Conservation (phyloP, 2,113 vertebrate species). For the Girardinichthys multiradiatus region DNA sequence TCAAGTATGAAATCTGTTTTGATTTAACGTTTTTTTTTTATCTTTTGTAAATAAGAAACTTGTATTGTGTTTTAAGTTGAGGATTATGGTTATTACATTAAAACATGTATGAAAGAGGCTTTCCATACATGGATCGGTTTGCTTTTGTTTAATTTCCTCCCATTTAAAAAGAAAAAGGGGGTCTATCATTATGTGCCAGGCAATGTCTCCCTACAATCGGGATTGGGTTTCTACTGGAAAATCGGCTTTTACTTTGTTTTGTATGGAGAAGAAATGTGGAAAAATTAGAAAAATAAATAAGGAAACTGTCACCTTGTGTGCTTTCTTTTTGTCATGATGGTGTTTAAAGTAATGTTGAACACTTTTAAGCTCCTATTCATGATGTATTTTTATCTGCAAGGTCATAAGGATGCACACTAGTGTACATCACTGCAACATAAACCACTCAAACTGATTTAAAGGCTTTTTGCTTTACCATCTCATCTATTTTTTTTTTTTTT, state of each 20-base stretch:
- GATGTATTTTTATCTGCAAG: too few relatives aligned
- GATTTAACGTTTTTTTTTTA: slow-evolving; percentile 66
- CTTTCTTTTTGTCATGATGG: not conserved
- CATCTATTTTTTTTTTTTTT: too few relatives aligned
- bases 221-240: slow-evolving; percentile 38
- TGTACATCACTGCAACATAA: too few relatives aligned
- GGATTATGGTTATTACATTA: slow-evolving; percentile 52
- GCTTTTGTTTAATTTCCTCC: slow-evolving; percentile 15
- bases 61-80: slow-evolving; percentile 68
- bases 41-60: slow-evolving; percentile 73
- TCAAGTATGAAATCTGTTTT: slow-evolving; percentile 53
- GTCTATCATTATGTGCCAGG: slow-evolving; percentile 37
- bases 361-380: not conserved
- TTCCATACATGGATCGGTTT: slow-evolving; percentile 52
- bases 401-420: too few relatives aligned
- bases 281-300: slow-evolving; percentile 65
- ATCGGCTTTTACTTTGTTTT: slow-evolving; percentile 53
- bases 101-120: slow-evolving; percentile 44
- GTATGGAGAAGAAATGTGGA: slow-evolving; percentile 50
- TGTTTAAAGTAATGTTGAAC: not conserved
- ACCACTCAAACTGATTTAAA: too few relatives aligned
- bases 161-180: slow-evolving; percentile 10
- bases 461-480: too few relatives aligned
- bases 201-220: slow-evolving; percentile 25
- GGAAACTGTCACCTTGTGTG: not conserved